A percentile compares a stretch with the other conserved stretches of the same genome.
Evolutionary conservation across 1,140 invertebrate genomes (phyloP).

Genomic region (Galendromus occidentalis): DNA sequence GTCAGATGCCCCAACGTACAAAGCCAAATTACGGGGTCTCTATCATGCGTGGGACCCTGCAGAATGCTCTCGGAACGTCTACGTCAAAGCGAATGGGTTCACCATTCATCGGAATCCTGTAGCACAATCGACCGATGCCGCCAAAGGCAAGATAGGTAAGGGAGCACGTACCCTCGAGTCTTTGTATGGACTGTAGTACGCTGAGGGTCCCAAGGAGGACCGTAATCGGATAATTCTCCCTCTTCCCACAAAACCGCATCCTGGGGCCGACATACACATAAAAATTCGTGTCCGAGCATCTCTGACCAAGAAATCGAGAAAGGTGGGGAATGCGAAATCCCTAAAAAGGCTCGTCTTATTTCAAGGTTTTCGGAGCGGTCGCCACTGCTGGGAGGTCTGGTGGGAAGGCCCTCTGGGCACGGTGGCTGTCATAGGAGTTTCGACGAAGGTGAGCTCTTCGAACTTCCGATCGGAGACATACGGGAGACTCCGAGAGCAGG

Average conservation of each 20-base stretch:
- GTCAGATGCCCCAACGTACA: conserved; percentile 67
- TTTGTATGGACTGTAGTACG: no score
- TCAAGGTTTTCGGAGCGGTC: conserved; percentile 60
- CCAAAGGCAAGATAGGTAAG: conserved; percentile 60
- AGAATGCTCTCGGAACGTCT: conserved; percentile 90
- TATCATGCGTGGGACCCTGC: conserved; percentile 91
- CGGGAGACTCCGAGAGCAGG: no score
- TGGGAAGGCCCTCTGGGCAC: conserved; percentile 96
- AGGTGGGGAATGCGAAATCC: no score
- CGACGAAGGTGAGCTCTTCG: conserved; percentile 42
- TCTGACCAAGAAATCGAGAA: no score
- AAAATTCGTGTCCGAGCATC: no score
- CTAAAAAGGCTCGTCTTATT: conserved; percentile 4
- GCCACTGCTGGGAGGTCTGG: conserved; percentile 94
- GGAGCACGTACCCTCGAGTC: no score
- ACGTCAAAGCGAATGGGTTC: conserved; percentile 89
- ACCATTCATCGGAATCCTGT: conserved; percentile 93
- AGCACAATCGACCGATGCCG: conserved; percentile 92
- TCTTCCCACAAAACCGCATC: no score
- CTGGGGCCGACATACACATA: no score
- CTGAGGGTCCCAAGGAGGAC: not conserved
- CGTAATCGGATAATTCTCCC: conserved; percentile 14
- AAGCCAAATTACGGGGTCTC: conserved; percentile 79
- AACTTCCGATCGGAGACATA: no score
- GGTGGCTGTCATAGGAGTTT: conserved; percentile 81